These are phyloP conservation scores for Hermetia illucens DNA, from an alignment of 1,140 invertebrate genomes.

Conservation along the genomic window DNA sequence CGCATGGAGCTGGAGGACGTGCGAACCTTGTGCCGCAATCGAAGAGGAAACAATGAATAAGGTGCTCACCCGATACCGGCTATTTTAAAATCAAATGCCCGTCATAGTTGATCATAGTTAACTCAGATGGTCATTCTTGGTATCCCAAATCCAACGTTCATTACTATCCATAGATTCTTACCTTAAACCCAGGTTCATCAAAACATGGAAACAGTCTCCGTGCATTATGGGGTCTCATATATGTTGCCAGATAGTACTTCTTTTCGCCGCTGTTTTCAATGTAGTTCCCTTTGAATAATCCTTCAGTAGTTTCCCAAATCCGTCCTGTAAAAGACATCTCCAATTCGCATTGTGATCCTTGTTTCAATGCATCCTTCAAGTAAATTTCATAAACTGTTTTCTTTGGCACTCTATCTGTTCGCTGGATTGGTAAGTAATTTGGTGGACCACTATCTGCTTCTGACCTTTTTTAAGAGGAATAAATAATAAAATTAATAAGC, in stretches of 20 bases:
- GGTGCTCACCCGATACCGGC: too few species aligned
- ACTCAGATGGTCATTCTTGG: too few species aligned
- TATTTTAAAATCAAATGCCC: too few species aligned
- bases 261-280: slow-evolving; percentile 32
- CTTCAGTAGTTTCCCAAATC: slow-evolving; percentile 39
- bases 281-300: slow-evolving; percentile 46
- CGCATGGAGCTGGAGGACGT: too few species aligned
- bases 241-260: slow-evolving; percentile 50
- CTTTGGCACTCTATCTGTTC: slow-evolving; percentile 31
- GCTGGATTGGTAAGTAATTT: slow-evolving; percentile 10
- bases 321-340: slow-evolving; percentile 42
- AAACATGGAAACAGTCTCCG: slow-evolving; percentile 82
- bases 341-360: slow-evolving; percentile 34
- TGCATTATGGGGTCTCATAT: slow-evolving; percentile 70
- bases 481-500: background rate
- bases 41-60: too few species aligned
- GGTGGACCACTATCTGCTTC: slow-evolving; percentile 2
- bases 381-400: slow-evolving; percentile 38
- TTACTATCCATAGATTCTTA: too few species aligned
- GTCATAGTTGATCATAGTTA: too few species aligned
- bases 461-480: slow-evolving; percentile 3
- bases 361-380: slow-evolving; percentile 35
- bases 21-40: too few species aligned
- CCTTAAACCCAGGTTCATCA: slow-evolving; percentile 76
- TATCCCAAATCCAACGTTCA: too few species aligned